Evolutionary conservation across 2,797 vertebrate genomes (phyloP).

Genomic region (Ptychobarbus kaznakovi): DNA sequence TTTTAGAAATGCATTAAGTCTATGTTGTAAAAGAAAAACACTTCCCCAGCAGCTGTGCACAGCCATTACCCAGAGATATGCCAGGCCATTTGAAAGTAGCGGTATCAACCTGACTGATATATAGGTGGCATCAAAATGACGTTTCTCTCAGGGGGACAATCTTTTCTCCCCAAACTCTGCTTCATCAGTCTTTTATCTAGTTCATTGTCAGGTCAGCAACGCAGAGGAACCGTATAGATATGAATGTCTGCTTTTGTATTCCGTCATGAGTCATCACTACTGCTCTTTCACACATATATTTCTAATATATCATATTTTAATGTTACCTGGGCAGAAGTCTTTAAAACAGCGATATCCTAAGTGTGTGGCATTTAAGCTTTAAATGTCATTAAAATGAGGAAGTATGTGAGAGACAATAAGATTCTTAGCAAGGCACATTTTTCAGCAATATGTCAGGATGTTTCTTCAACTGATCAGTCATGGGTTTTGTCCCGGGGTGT

Average conservation of each 20-base stretch:
- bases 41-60: not conserved
- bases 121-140: conserved; percentile 9
- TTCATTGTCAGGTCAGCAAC: conserved; percentile 12
- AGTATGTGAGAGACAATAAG: not conserved
- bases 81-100: not conserved
- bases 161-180: not conserved
- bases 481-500: not conserved
- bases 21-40: conserved; percentile 13
- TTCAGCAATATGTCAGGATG: not conserved
- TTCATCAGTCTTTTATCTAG: conserved; percentile 2
- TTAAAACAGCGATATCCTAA: not conserved
- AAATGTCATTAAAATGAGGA: conserved; percentile 3
- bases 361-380: not conserved
- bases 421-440: not conserved
- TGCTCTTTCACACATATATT: not conserved
- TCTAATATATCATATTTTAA: not conserved
- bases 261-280: not conserved
- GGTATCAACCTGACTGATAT: conserved; percentile 16
- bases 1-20: conserved; percentile 3
- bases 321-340: not conserved
- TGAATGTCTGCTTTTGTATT: not conserved
- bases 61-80: conserved; percentile 6
- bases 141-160: not conserved
- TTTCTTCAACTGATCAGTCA: not conserved
- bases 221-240: not conserved